Conservation (phyloP, 2,797 vertebrate genomes). For the Cheirogaleus major region DNA sequence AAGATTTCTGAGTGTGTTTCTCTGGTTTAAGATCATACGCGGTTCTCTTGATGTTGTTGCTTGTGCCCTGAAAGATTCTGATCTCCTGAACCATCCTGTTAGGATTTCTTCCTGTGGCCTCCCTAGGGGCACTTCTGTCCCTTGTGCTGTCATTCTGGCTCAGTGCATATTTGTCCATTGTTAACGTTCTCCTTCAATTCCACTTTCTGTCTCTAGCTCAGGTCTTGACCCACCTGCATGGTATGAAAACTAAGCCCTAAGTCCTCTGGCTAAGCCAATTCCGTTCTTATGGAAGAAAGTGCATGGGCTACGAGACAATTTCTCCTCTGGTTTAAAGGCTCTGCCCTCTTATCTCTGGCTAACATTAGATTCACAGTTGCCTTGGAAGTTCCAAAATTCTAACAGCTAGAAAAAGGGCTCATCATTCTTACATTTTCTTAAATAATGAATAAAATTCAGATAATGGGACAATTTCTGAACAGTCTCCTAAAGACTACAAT, state of each 20-base stretch:
- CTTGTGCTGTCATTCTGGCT: neutral
- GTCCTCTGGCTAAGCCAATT: neutral
- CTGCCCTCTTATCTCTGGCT: slow-evolving; percentile 18
- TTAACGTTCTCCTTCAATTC: neutral
- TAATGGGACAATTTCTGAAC: slow-evolving; percentile 56
- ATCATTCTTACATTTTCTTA: slow-evolving; percentile 48
- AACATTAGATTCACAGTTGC: neutral
- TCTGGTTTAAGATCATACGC: neutral
- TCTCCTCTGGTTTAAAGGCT: neutral
- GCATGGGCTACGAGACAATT: neutral
- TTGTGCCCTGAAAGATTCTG: neutral
- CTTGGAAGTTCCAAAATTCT: slow-evolving; percentile 40
- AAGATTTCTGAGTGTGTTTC: neutral
- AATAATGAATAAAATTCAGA: slow-evolving; percentile 68
- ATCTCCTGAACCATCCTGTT: neutral
- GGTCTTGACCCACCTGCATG: neutral
- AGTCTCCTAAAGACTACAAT: slow-evolving; percentile 41
- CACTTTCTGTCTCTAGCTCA: neutral
- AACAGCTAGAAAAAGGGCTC: slow-evolving; percentile 50
- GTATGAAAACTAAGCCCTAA: neutral
- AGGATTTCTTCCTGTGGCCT: neutral
- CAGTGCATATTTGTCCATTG: neutral
- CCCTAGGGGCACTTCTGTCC: neutral
- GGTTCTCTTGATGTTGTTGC: neutral
- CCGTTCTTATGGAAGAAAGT: neutral